Evolutionary conservation across 2,113 vertebrate genomes (phyloP).

Genomic region (Desmodus rotundus): DNA sequence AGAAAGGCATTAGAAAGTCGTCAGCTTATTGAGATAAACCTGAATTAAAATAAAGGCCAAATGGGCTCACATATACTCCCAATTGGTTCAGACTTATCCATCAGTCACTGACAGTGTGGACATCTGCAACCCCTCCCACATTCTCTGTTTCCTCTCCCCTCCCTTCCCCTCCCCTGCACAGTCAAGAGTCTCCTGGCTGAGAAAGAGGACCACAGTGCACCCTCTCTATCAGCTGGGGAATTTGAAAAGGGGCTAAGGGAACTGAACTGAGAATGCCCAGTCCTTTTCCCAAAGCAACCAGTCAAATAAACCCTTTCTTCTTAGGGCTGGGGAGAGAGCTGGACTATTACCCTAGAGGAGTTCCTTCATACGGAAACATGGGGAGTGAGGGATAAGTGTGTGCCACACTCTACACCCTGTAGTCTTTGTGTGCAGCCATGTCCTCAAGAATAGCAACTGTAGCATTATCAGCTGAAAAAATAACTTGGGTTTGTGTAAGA

Average conservation of each 20-base stretch:
- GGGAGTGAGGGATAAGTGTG: no score
- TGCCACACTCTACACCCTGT: not conserved
- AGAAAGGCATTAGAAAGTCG: not conserved
- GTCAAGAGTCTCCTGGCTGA: not conserved
- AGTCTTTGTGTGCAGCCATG: not conserved
- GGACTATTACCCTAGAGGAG: not conserved
- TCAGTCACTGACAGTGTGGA: not conserved
- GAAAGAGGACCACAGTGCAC: no score
- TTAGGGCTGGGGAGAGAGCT: not conserved
- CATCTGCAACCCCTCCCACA: accelerated
- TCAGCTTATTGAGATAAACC: not conserved
- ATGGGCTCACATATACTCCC: not conserved
- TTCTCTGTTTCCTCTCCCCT: accelerated
- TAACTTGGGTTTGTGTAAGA: not conserved
- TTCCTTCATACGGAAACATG: not conserved
- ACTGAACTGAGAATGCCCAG: not conserved
- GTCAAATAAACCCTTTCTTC: not conserved
- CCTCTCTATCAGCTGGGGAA: not conserved
- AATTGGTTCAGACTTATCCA: not conserved
- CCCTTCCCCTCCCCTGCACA: no score
- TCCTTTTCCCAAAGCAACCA: not conserved
- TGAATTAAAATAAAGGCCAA: not conserved
- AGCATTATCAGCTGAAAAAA: not conserved
- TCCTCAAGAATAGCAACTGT: not conserved
- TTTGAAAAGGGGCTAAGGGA: not conserved